Conservation (phyloP, 2,113 vertebrate species). For the Numenius arquata region DNA sequence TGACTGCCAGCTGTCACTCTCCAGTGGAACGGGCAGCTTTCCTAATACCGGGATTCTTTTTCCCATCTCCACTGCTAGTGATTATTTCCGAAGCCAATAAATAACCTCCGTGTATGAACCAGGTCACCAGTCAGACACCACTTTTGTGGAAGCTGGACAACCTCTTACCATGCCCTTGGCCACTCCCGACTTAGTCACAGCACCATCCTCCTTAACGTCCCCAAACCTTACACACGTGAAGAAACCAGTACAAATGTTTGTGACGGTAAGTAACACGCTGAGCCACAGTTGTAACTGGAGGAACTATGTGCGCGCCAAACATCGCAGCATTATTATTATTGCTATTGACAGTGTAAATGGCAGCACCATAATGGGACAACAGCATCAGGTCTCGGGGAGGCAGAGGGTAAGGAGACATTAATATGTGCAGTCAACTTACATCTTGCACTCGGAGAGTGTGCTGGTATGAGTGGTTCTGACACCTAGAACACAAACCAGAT, state of each 20-base stretch:
- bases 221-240: not conserved
- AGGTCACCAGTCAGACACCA: not conserved
- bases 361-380: constrained; percentile 26
- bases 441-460: not conserved
- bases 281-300: not conserved
- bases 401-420: constrained; percentile 54
- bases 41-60: not conserved
- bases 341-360: not conserved
- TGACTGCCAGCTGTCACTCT: not conserved
- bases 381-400: constrained; percentile 23
- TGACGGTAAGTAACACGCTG: not conserved
- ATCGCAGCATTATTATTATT: not conserved
- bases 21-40: not conserved
- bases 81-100: not conserved
- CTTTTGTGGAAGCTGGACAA: not conserved
- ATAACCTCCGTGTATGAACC: accelerated
- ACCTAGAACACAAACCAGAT: constrained; percentile 69
- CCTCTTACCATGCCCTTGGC: not conserved
- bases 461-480: constrained; percentile 71
- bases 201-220: accelerated
- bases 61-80: not conserved
- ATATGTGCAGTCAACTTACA: constrained; percentile 59
- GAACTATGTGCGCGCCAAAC: not conserved
- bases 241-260: not conserved
- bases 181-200: not conserved